Evolutionary conservation across 2,888 invertebrate genomes (phyloP).

Genomic region (Lasioglossum calceatum): DNA sequence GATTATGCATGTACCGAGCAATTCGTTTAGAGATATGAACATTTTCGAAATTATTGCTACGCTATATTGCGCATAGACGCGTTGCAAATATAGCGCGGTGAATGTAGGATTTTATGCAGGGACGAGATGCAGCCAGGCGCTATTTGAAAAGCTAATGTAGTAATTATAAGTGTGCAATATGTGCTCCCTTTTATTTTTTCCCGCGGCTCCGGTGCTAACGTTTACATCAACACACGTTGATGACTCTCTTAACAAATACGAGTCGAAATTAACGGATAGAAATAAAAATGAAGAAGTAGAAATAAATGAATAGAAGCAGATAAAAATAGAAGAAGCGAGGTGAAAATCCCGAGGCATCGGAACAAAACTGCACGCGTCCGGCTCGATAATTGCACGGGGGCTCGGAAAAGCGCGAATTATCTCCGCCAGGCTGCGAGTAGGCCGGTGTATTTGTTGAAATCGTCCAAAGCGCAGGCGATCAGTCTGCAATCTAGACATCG

Average conservation of each 20-base stretch:
- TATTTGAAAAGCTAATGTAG: background rate
- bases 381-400: background rate
- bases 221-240: background rate
- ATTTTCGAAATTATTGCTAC: background rate
- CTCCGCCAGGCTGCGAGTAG: background rate
- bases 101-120: background rate
- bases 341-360: background rate
- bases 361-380: background rate
- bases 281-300: background rate
- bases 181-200: background rate
- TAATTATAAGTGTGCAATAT: background rate
- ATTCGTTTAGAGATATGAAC: background rate
- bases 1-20: background rate
- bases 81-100: background rate
- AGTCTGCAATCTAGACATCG: constrained; percentile 48
- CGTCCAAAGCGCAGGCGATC: constrained; percentile 17
- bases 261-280: background rate
- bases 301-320: background rate
- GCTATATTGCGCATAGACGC: background rate
- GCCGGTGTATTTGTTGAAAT: background rate
- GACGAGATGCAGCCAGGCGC: background rate
- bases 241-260: no score
- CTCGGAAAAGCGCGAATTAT: background rate
- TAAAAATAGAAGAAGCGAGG: background rate
- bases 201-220: background rate